Evolutionary conservation across 2,113 vertebrate species (phyloP).

Genomic region (Nothoprocta perdicaria): DNA sequence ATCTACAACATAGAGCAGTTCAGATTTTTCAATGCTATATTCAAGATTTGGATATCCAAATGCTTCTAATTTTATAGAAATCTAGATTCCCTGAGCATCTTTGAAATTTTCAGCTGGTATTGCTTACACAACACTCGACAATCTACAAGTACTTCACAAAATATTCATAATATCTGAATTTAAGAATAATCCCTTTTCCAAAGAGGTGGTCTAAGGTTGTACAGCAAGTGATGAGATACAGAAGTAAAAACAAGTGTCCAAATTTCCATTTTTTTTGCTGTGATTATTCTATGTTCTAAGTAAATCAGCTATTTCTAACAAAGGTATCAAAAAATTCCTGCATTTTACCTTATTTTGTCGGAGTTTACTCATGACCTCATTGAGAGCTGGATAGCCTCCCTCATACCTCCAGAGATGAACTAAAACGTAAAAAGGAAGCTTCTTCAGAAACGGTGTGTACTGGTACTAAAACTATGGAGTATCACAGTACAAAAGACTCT

Average conservation of each 20-base stretch:
- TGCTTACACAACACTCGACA: neutral
- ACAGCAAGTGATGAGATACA: neutral
- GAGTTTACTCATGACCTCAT: slow-evolving; percentile 97
- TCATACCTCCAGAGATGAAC: slow-evolving; percentile 98
- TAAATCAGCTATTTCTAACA: neutral
- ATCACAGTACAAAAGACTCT: neutral
- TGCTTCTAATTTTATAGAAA: neutral
- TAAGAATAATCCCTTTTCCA: neutral
- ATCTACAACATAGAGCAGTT: rapidly evolving
- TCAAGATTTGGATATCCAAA: neutral
- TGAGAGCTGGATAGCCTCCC: slow-evolving; percentile 98
- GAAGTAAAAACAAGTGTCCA: neutral
- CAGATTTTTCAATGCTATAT: neutral
- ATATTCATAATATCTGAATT: neutral
- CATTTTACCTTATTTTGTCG: slow-evolving; percentile 89
- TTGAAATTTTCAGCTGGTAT: neutral
- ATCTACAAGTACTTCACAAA: neutral
- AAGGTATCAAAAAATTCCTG: neutral
- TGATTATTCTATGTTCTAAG: neutral
- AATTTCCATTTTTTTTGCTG: neutral
- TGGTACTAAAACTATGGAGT: neutral
- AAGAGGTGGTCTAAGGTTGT: neutral
- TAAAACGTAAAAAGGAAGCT: slow-evolving; percentile 76
- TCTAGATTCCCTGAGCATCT: neutral
- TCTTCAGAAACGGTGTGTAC: neutral